Evolutionary conservation across 2,113 vertebrate species (phyloP).

Genomic region (Amphiprion ocellaris): DNA sequence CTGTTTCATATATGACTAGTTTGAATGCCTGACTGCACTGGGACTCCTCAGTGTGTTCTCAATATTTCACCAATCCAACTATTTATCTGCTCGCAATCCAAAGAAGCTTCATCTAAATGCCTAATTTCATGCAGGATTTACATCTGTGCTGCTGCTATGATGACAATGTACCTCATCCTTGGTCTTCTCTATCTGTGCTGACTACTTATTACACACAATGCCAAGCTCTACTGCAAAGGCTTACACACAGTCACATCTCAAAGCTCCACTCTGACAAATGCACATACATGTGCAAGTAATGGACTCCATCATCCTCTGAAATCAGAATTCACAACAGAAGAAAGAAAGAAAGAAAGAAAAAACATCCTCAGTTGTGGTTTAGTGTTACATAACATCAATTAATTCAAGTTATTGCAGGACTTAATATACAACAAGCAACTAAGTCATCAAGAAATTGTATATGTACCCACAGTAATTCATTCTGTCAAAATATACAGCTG

Average conservation of each 20-base stretch:
- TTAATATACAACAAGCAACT: constrained; percentile 1
- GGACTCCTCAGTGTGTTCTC: no score
- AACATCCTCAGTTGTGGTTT: background rate
- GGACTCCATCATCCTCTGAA: background rate
- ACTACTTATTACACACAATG: background rate
- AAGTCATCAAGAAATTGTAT: background rate
- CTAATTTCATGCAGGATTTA: background rate
- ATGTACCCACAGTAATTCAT: background rate
- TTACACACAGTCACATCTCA: constrained; percentile 4
- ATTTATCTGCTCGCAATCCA: constrained; percentile 3
- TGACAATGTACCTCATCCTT: constrained; percentile 7
- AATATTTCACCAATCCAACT: background rate
- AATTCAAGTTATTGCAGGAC: background rate
- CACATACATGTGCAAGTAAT: background rate
- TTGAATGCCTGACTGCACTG: no score
- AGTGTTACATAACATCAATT: background rate
- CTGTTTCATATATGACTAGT: constrained; percentile 8
- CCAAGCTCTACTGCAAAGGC: constrained; percentile 2
- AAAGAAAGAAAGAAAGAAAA: background rate
- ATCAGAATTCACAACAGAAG: background rate
- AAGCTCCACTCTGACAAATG: background rate
- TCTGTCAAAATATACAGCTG: background rate
- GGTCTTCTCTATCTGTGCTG: background rate
- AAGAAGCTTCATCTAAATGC: background rate
- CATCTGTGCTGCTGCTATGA: background rate